A percentile compares a stretch with the other conserved stretches of the same genome.
These are phyloP conservation scores for Mya arenaria DNA, from an alignment of 1,140 invertebrate species.

Conservation along the genomic window DNA sequence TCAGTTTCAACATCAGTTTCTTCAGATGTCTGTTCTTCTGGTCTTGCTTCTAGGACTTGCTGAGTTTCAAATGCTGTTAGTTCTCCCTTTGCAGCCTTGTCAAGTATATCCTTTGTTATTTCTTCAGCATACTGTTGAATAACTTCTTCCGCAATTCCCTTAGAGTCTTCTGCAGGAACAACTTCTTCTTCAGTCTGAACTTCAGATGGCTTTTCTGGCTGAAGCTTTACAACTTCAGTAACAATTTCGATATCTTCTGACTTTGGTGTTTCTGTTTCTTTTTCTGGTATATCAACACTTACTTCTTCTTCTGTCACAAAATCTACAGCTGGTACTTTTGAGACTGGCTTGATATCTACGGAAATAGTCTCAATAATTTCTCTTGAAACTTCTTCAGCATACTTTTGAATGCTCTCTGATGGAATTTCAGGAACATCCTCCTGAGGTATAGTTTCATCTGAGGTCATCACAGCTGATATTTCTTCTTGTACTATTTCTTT, in stretches of 20 bases:
- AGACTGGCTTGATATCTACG: not conserved
- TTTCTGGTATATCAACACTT: slow-evolving; percentile 14
- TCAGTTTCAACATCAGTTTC: slow-evolving; percentile 28
- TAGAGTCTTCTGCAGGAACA: not conserved
- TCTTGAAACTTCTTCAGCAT: slow-evolving; percentile 43
- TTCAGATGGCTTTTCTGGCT: slow-evolving; percentile 23
- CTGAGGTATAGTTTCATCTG: not conserved
- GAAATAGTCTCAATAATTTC: slow-evolving; percentile 36
- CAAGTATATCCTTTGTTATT: slow-evolving; percentile 46
- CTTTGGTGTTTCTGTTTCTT: slow-evolving; percentile 35
- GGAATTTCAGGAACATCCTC: slow-evolving; percentile 33
- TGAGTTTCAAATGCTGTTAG: slow-evolving; percentile 24
- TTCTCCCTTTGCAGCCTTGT: slow-evolving; percentile 39
- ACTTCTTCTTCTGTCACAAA: not conserved
- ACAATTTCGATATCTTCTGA: slow-evolving; percentile 41
- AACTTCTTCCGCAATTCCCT: slow-evolving; percentile 6
- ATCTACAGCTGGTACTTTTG: slow-evolving; percentile 18
- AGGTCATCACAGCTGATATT: slow-evolving; percentile 39
- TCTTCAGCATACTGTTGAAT: slow-evolving; percentile 45
- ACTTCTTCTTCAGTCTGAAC: slow-evolving; percentile 18
- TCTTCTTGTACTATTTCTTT: slow-evolving; percentile 25
- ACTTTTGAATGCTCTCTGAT: slow-evolving; percentile 27
- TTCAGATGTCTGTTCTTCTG: slow-evolving; percentile 39
- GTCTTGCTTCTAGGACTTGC: slow-evolving; percentile 40
- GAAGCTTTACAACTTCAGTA: not conserved